Base-by-base conservation (phyloP, 1,140 invertebrate species). In the Caenorhabditis tropicalis region DNA sequence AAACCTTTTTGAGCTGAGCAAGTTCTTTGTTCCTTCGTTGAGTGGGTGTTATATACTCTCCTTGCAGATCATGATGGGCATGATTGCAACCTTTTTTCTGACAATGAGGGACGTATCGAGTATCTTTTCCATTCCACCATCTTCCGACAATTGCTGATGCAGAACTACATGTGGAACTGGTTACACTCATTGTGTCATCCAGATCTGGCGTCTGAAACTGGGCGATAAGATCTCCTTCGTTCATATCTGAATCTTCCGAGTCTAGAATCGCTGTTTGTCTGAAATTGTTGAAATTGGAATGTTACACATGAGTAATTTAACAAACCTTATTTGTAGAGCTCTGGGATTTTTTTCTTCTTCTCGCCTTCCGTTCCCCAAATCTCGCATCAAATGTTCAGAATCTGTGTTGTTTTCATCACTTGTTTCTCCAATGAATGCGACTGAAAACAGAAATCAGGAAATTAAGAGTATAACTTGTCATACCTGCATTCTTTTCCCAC, bases 51-150 rank as follows among this genome's bases (percentile, higher is more conserved):
- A 90, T 51, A 85, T 90, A 90, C n/a, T 90, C 89, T 24, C 82
- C 82, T 21, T 33, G 43, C 16, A 79, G 43, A 33, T 51, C 60
- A 46, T 83, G 79, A 24, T 83, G 79, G 2, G 79, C 79, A 84
- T 90, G 89, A 81, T 86, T 85, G 83, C 85, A 89, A 15, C 90
- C 89, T n/a, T 85, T 86, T 51, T 89, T 90, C 60, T 91, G 88
- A 81, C 89, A 90, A 82, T 90, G 89, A 43, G 89, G 79, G n/a
- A 90, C 85, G 49, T 86, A 89, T 86, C 89, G 88, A 49, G 87
- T 89, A 79, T 89, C 88, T 56, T 91, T 91, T 5, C 90, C 89
- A 81, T 87, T 89, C 89, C 89, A 90, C 89, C 89, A 90, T 51
- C 90, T 90, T 21, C 90, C 90, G 21, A 87, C 89, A 43, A 90